Conservation (phyloP, 2,797 vertebrate species). For the Alcedo atthis region DNA sequence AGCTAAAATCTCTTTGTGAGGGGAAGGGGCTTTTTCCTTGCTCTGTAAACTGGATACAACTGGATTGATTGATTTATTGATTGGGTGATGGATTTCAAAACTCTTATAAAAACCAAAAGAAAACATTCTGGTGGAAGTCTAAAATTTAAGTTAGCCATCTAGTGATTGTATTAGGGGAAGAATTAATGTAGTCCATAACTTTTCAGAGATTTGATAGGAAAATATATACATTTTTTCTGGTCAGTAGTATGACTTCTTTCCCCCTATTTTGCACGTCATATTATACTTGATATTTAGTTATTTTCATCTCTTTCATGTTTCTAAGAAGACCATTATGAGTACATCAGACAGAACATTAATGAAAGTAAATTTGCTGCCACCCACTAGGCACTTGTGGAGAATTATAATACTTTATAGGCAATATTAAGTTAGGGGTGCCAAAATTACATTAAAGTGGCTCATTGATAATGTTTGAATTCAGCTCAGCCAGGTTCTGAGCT, state of each 20-base stretch:
- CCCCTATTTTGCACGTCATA: neutral
- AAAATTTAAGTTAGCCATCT: neutral
- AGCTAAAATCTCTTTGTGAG: neutral
- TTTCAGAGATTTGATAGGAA: neutral
- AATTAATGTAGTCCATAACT: neutral
- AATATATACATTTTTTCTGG: neutral
- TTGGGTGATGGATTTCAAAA: neutral
- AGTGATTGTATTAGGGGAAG: neutral
- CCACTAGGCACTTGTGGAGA: neutral
- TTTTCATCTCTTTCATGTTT: neutral
- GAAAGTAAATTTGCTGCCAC: slow-evolving; percentile 23
- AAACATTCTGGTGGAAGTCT: neutral
- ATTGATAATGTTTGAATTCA: neutral
- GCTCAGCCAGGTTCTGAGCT: neutral
- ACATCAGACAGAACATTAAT: neutral
- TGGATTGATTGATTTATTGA: neutral
- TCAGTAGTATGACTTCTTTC: neutral
- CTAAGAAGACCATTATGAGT: neutral
- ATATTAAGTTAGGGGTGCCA: slow-evolving; percentile 7
- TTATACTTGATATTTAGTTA: neutral
- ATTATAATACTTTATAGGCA: slow-evolving; percentile 2
- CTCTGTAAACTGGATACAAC: neutral
- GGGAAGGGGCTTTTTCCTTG: neutral
- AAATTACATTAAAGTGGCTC: slow-evolving; percentile 2
- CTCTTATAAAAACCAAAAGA: neutral